Evolutionary conservation across 2,888 invertebrate genomes (phyloP).

Genomic region (Baccha elongata): DNA sequence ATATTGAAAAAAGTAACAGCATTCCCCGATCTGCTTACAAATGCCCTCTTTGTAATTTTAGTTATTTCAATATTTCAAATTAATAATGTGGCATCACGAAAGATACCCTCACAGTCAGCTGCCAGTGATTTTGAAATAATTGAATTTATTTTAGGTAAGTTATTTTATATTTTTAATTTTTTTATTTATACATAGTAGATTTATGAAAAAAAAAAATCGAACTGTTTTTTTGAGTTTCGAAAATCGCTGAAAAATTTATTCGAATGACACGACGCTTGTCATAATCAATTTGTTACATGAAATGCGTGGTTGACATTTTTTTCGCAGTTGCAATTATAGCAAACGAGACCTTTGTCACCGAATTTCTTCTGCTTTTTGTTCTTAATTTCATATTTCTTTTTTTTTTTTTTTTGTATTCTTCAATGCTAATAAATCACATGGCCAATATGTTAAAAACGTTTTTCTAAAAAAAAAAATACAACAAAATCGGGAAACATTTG

Average conservation of each 20-base stretch:
- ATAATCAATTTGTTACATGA: slow-evolving; percentile 40
- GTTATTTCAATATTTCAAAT: slow-evolving; percentile 64
- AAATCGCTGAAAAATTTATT: neutral
- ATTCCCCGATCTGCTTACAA: slow-evolving; percentile 50
- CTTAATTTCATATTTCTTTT: neutral
- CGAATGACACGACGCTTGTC: slow-evolving; percentile 36
- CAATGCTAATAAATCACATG: slow-evolving; percentile 55
- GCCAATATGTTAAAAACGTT: slow-evolving; percentile 42
- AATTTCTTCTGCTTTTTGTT: slow-evolving; percentile 3
- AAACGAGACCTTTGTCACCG: slow-evolving; percentile 58
- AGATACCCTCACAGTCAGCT: slow-evolving; percentile 29
- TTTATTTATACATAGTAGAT: neutral
- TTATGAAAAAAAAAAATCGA: slow-evolving; percentile 2
- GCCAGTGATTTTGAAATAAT: slow-evolving; percentile 21
- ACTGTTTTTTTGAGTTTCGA: neutral
- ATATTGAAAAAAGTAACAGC: slow-evolving; percentile 36
- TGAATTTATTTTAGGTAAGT: slow-evolving; percentile 66
- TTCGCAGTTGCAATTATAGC: slow-evolving; percentile 48
- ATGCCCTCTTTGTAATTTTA: slow-evolving; percentile 50
- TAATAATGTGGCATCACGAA: slow-evolving; percentile 58
- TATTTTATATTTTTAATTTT: slow-evolving; percentile 8
- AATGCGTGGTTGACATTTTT: slow-evolving; percentile 1
- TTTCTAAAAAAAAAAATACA: slow-evolving; percentile 40
- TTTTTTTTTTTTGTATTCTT: slow-evolving; percentile 4
- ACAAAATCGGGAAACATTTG: slow-evolving; percentile 39